Evolutionary conservation across 2,113 vertebrate genomes (phyloP).

Genomic region (Gobio gobio): DNA sequence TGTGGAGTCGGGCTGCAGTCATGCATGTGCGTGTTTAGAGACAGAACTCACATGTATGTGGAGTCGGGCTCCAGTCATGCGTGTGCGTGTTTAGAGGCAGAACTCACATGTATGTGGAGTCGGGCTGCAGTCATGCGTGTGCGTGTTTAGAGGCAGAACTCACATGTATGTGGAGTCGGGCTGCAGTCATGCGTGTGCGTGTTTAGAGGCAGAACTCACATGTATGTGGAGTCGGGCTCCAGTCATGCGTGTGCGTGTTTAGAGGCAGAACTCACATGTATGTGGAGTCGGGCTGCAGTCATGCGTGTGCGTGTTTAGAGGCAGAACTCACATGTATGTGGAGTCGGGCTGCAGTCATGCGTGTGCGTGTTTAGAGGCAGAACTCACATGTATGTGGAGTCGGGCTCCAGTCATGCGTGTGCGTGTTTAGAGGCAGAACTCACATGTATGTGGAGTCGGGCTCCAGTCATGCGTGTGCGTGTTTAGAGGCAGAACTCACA

Average conservation of each 20-base stretch:
- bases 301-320: not conserved
- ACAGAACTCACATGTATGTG: conserved; percentile 91
- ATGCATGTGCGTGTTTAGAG: not conserved
- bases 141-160: conserved; percentile 68
- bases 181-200: not conserved
- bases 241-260: not conserved
- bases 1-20: conserved; percentile 79
- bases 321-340: conserved; percentile 91
- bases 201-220: conserved; percentile 80
- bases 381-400: conserved; percentile 96
- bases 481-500: conserved; percentile 80
- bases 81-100: not conserved
- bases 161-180: conserved; percentile 97
- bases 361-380: not conserved
- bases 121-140: not conserved
- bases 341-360: conserved; percentile 72
- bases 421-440: conserved; percentile 68
- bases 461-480: not conserved
- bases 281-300: conserved; percentile 79
- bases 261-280: conserved; percentile 87
- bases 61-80: conserved; percentile 76
- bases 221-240: conserved; percentile 95
- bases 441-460: conserved; percentile 97
- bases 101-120: conserved; percentile 96
- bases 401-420: not conserved